Evolutionary conservation across 2,113 vertebrate genomes (phyloP), one percentile per base, ranked within the genome.

Genomic region (Myiopsitta monachus): DNA sequence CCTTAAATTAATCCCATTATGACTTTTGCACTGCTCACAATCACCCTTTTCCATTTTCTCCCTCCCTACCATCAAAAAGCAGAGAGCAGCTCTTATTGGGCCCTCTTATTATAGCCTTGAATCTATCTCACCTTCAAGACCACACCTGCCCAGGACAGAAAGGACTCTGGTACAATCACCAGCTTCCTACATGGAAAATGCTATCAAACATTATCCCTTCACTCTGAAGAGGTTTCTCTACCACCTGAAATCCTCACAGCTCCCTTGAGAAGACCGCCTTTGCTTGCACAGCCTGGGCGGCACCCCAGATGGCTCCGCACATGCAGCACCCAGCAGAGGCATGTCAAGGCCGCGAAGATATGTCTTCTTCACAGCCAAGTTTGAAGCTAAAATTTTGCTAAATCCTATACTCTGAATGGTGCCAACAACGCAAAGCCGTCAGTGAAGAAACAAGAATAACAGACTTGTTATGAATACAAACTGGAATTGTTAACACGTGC

Each of bases 131-230:
- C 27, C 44, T 26, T 14, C 26, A 22, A 43, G 23, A 36, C 13
- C 54, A 33, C 55, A 38, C 8, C 12, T 38, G 43, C 22, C 39
- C 31, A 43, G 44, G 44, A 59, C 26, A 41, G 68, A 16, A 28
- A 47, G 76, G 19, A 46, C 33, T 72, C 1, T 0, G 18, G 10
- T 27, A 26, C 43, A 13, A 7, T 3, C 28, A 8, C 11, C 33
- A 80, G n/a, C 24, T 27, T 41, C 13, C 24, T 41, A 22, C 46
- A 18, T 3, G 7, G n/a, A 63, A 88, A 38, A 26, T 52, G 14
- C 7, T 13, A 44, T 17, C 52, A 41, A 44, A 44, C 10, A 21
- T 39, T 51, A 61, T 33, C 30, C 21, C 31, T 62, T 66, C 44
- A 15, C 28, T 38, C 8, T 54, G 41, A 69, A 51, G 39, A 17